Evolutionary conservation across 1,140 invertebrate species (phyloP), one percentile per base, ranked within the genome.

Genomic region (Temnothorax nylanderi): DNA sequence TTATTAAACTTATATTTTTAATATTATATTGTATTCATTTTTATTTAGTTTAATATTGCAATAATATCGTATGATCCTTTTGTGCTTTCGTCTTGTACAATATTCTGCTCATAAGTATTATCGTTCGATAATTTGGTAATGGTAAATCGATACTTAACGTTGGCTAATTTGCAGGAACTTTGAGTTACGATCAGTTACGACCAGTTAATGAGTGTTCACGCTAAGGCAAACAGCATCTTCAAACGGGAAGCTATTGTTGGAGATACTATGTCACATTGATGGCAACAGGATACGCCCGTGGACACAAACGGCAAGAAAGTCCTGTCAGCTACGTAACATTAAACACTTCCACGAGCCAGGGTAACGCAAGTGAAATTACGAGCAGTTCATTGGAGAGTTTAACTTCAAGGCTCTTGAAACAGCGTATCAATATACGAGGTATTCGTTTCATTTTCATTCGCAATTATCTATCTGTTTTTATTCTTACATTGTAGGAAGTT

Each of bases 321-420:
- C 54, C 44, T 41, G 56, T 64, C 47, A 77, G 85, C 81, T 85
- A 88, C 75, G 81, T 88, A 82, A 77, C 75, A 85, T 89, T 89
- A 89, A 89, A 89, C 81, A 84, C 76, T 88, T 89, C 76, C 75
- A 76, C 51, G 69, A 51, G 26, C 74, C 26, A 81, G 51, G 58
- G 60, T 37, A 32, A 54, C 26, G 56, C 78, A 64, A 74, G 86
- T 76, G 81, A 89, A 89, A 87, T 89, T 89, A 85, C 86, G 84
- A 74, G 62, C 69, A 49, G 67, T 82, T 77, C 32, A 60, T 74
- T 26, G 58, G 74, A 64, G 60, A 67, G 82, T 85, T 85, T 67
- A 85, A 85, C 82, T 78, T 78, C 58, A 44, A 78, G 82, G 62
- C 62, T 85, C 74, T 54, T 78, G 82, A 85, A 77, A 67, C 58